Evolutionary conservation across 2,113 vertebrate species (phyloP).

Genomic region (Gavia stellata): DNA sequence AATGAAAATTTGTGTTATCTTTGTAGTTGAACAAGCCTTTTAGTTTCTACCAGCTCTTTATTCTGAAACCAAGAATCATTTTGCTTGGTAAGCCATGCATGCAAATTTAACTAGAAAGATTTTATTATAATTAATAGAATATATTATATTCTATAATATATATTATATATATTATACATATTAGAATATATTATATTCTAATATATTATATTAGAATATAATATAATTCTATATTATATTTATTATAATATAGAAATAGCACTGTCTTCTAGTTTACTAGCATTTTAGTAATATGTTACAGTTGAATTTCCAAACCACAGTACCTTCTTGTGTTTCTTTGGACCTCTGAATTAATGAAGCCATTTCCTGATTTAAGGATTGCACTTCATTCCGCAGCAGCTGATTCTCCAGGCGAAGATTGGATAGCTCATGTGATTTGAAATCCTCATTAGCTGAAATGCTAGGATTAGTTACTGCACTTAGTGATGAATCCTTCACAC

Average conservation of each 20-base stretch:
- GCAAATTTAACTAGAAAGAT: background rate
- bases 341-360: constrained; percentile 89
- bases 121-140: no score
- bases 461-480: constrained; percentile 38
- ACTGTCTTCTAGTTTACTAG: background rate
- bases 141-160: no score
- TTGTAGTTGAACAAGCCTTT: background rate
- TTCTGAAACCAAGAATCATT: background rate
- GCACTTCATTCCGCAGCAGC: constrained; percentile 89
- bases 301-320: background rate
- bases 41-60: background rate
- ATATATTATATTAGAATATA: no score
- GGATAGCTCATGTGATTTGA: constrained; percentile 84
- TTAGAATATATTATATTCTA: no score
- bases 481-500: constrained; percentile 29
- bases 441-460: constrained; percentile 33
- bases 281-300: background rate
- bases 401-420: constrained; percentile 96
- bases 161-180: no score
- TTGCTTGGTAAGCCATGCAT: background rate
- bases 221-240: no score
- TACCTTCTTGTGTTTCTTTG: constrained; percentile 93
- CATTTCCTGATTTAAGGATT: constrained; percentile 98
- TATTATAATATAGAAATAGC: background rate
- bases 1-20: background rate